Conservation (phyloP, 2,113 vertebrate species). For the Trogon melanurus region DNA sequence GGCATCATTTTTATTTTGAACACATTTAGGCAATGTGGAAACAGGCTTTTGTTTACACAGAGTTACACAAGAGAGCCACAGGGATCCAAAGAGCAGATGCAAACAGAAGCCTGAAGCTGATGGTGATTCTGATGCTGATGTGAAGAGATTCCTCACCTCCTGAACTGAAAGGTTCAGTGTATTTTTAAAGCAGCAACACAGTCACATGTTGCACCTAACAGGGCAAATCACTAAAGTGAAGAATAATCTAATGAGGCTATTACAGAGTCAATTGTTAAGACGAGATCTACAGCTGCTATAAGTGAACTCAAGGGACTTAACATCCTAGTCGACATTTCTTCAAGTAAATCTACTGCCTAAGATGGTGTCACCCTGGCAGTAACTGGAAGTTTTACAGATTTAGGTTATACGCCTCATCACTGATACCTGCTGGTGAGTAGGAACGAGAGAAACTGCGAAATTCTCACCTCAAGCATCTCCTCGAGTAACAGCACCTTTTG, state of each 20-base stretch:
- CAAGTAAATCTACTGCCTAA: neutral
- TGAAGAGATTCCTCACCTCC: neutral
- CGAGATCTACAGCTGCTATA: neutral
- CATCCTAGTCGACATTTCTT: neutral
- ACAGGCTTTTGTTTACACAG: neutral
- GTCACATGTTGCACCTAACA: neutral
- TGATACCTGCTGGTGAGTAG: neutral
- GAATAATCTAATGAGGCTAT: neutral
- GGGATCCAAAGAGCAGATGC: neutral
- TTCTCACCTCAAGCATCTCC: neutral
- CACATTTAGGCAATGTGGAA: neutral
- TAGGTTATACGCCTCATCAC: neutral
- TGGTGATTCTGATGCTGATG: neutral
- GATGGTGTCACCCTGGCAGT: neutral
- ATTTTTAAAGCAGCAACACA: neutral
- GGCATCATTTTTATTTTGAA: slow-evolving; percentile 18
- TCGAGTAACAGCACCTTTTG: neutral
- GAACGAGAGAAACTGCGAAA: neutral
- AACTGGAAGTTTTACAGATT: neutral
- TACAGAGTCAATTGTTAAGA: neutral
- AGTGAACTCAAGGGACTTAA: neutral
- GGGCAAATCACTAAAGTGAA: neutral
- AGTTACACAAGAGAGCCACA: neutral
- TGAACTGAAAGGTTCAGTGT: neutral
- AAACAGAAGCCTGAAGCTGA: neutral